These are phyloP conservation scores for Xerus inauris DNA, from an alignment of 2,113 vertebrate species.

Conservation along the genomic window DNA sequence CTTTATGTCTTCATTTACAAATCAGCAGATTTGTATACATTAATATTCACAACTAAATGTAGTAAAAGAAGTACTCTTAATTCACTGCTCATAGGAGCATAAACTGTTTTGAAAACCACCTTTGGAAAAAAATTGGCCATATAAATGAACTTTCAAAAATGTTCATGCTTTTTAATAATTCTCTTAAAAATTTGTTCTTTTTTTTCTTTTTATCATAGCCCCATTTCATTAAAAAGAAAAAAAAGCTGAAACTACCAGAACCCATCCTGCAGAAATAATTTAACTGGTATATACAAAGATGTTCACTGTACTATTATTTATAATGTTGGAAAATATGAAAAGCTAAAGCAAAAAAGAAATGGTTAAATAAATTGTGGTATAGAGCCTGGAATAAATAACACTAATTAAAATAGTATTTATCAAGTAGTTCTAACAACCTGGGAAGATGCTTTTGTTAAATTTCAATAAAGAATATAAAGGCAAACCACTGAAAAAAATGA, in stretches of 20 bases:
- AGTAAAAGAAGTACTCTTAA: background rate
- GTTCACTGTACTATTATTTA: background rate
- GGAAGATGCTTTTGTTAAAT: slow-evolving; percentile 28
- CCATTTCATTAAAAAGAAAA: slow-evolving; percentile 29
- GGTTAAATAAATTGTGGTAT: background rate
- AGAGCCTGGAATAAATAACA: background rate
- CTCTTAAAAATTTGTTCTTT: background rate
- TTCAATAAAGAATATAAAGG: background rate
- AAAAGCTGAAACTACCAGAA: background rate
- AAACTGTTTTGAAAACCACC: slow-evolving; percentile 16
- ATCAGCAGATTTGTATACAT: background rate
- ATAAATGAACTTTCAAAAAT: slow-evolving; percentile 18
- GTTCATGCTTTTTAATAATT: slow-evolving; percentile 12
- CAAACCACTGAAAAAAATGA: background rate
- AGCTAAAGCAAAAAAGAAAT: background rate
- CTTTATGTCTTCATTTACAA: slow-evolving; percentile 28
- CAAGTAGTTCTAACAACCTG: slow-evolving; percentile 23
- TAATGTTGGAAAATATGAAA: background rate
- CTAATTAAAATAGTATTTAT: background rate
- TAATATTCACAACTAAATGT: background rate
- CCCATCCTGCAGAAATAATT: slow-evolving; percentile 17
- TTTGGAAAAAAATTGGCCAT: slow-evolving; percentile 7
- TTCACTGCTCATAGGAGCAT: background rate
- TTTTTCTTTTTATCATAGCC: slow-evolving; percentile 20
- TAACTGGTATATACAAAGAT: background rate